A percentile compares a stretch with the other conserved stretches of the same genome.
These are phyloP conservation scores for Lemur catta DNA, from an alignment of 2,797 vertebrate genomes.

Conservation along the genomic window DNA sequence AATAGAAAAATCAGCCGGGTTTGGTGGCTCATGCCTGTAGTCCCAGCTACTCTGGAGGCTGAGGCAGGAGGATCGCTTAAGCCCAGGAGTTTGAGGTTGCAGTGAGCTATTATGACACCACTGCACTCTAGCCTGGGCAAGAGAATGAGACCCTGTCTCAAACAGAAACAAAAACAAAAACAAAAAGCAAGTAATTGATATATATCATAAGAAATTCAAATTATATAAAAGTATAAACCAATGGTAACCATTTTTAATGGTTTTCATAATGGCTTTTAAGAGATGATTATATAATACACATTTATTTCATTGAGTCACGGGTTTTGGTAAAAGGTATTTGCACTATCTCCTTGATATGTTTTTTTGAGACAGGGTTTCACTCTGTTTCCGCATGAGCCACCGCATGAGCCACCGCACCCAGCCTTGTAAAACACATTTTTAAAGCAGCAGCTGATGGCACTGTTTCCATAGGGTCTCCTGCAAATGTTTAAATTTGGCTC, in stretches of 20 bases:
- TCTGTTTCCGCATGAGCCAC: neutral
- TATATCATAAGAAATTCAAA: neutral
- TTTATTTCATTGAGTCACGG: neutral
- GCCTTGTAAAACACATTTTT: neutral
- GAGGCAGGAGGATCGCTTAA: neutral
- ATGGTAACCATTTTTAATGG: neutral
- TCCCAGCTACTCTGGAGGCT: neutral
- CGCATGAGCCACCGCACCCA: neutral
- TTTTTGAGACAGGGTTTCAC: neutral
- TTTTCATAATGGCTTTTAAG: constrained; percentile 21
- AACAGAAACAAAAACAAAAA: neutral
- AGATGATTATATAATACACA: neutral
- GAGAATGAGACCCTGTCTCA: neutral
- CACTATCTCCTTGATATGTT: neutral
- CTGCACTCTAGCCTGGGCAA: neutral
- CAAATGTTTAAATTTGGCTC: constrained; percentile 1
- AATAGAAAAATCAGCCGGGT: neutral
- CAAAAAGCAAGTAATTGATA: neutral
- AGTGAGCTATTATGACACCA: neutral
- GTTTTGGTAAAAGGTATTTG: neutral
- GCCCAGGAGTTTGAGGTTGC: neutral
- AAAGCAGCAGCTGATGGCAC: neutral
- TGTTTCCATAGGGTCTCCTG: neutral
- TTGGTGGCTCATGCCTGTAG: neutral
- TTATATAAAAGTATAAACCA: neutral